A percentile compares a stretch with the other conserved stretches of the same genome.
Evolutionary conservation across 1,140 invertebrate genomes (phyloP).

Genomic region (Leptopilina clavipes): DNA sequence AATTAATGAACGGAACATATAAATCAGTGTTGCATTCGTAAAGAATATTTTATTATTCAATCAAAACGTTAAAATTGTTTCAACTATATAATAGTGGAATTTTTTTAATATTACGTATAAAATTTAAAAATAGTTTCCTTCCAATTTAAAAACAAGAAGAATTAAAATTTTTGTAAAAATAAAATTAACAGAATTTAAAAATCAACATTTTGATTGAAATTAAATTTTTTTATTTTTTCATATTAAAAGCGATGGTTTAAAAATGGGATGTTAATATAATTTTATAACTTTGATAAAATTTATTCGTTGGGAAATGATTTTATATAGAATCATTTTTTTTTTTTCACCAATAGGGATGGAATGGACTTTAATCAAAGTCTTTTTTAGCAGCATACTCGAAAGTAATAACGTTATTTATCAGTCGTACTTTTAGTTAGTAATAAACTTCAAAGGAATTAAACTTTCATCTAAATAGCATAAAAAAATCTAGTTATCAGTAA

Average conservation of each 20-base stretch:
- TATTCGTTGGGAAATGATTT: background rate
- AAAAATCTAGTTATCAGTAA: conserved; percentile 32
- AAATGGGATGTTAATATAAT: background rate
- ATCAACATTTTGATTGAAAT: too few relatives aligned
- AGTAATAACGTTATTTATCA: background rate
- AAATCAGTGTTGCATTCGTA: background rate
- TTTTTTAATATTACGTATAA: too few relatives aligned
- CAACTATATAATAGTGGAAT: background rate
- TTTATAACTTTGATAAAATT: too few relatives aligned
- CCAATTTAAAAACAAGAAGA: too few relatives aligned
- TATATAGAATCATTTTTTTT: background rate
- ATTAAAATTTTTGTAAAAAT: too few relatives aligned
- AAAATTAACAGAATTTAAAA: too few relatives aligned
- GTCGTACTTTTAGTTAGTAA: background rate
- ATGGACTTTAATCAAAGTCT: background rate
- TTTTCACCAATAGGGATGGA: background rate
- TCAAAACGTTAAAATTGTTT: background rate
- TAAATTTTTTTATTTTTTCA: too few relatives aligned
- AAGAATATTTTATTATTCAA: background rate
- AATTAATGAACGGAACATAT: background rate
- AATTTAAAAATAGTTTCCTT: too few relatives aligned
- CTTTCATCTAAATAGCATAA: conserved; percentile 17
- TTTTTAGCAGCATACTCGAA: background rate
- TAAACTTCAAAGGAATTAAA: conserved; percentile 20
- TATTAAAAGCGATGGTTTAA: too few relatives aligned